A percentile compares a stretch with the other conserved stretches of the same genome.
Conservation (phyloP, 2,113 vertebrate genomes). For the Aegithalos caudatus region DNA sequence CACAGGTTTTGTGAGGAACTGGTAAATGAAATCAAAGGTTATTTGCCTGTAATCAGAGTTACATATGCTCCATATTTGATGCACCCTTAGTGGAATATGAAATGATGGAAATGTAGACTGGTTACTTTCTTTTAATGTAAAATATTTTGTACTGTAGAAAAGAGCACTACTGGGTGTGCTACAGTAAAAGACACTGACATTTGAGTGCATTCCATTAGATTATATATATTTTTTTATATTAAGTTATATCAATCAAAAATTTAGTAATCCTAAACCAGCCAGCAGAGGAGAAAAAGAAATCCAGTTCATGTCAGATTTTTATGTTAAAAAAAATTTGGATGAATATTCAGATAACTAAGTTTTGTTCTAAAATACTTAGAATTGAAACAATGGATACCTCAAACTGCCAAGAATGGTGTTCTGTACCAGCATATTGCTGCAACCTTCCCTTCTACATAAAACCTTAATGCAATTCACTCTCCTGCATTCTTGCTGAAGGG, state of each 20-base stretch:
- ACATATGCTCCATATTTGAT: not conserved
- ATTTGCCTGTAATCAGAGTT: not conserved
- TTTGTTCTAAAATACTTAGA: not conserved
- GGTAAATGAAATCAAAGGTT: not conserved
- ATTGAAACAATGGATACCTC: not conserved
- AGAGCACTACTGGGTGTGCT: not conserved
- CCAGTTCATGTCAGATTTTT: not conserved
- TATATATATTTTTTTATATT: not conserved
- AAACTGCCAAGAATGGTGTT: not conserved
- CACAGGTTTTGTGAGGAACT: rapidly evolving
- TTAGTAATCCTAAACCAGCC: not conserved
- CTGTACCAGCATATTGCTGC: not conserved
- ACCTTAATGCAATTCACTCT: not conserved
- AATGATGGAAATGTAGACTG: not conserved
- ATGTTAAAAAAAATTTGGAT: not conserved
- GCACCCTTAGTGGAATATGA: not conserved
- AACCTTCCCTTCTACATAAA: not conserved
- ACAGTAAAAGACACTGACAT: rapidly evolving
- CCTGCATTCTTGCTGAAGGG: not conserved
- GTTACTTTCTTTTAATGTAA: not conserved
- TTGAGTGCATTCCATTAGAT: not conserved
- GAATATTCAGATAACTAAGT: not conserved
- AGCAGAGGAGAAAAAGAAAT: not conserved
- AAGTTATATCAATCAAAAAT: not conserved
- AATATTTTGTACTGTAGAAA: not conserved